phyloP scores from a whole-genome alignment of 2,888 invertebrate species.

The Trichopoda pennipes region DNA sequence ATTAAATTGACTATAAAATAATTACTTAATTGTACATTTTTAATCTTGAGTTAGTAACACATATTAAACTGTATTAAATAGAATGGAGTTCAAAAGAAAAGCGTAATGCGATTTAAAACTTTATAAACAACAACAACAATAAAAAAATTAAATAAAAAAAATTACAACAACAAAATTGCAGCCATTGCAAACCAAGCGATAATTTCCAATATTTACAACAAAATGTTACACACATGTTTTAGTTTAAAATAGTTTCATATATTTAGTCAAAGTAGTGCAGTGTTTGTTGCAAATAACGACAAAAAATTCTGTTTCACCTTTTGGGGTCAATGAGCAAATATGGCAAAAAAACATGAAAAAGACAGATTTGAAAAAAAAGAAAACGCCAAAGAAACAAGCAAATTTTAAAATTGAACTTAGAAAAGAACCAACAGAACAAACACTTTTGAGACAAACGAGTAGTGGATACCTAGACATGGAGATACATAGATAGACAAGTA shows the following conservation, averaged over 20 bases:
- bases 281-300: conserved; percentile 55
- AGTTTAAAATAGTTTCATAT: conserved; percentile 29
- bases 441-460: conserved; percentile 44
- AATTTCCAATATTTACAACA: conserved; percentile 51
- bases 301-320: conserved; percentile 70
- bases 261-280: conserved; percentile 42
- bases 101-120: conserved; percentile 16
- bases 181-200: conserved; percentile 29
- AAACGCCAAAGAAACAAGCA: conserved; percentile 21
- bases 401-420: conserved; percentile 39
- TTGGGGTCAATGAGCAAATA: conserved; percentile 70
- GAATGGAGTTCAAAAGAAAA: conserved; percentile 30
- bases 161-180: not conserved
- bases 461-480: conserved; percentile 34
- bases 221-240: conserved; percentile 12
- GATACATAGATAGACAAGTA: conserved; percentile 32
- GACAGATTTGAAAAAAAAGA: conserved; percentile 9
- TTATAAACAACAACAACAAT: not conserved
- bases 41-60: conserved; percentile 37
- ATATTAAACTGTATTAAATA: conserved; percentile 16
- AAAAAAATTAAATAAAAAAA: not conserved
- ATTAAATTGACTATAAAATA: conserved; percentile 45
- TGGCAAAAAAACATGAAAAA: conserved; percentile 48
- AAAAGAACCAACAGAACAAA: conserved; percentile 5
- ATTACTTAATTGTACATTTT: conserved; percentile 42